Conservation (phyloP, 1,140 invertebrate genomes). For the Teleopsis dalmanni region DNA sequence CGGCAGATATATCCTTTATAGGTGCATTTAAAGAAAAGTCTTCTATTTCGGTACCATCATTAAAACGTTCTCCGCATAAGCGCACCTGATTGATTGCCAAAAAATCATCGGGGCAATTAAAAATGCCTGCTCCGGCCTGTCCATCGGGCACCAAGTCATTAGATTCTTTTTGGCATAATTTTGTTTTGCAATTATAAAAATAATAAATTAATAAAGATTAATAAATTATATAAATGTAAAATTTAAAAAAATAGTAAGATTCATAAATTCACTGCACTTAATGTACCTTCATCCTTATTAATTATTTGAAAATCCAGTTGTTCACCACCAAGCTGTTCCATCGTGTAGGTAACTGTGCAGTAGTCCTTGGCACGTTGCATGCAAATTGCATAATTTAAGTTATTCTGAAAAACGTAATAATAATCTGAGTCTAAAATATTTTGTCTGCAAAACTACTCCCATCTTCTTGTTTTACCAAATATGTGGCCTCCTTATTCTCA, state of each 20-base stretch:
- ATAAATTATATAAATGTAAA: too few relatives aligned
- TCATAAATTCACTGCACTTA: too few relatives aligned
- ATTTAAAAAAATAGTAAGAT: background rate
- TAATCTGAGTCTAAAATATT: background rate
- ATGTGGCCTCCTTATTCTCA: slow-evolving; percentile 47
- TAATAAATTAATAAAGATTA: too few relatives aligned
- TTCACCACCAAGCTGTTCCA: slow-evolving; percentile 46
- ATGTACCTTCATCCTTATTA: slow-evolving; percentile 51
- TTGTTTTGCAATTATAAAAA: too few relatives aligned
- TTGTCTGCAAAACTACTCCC: background rate
- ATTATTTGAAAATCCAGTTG: slow-evolving; percentile 54
- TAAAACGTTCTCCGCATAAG: slow-evolving; percentile 64
- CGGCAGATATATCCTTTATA: slow-evolving; percentile 54
- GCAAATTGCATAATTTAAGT: slow-evolving; percentile 72
- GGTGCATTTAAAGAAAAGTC: slow-evolving; percentile 58
- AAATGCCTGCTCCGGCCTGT: slow-evolving; percentile 63
- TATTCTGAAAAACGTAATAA: slow-evolving; percentile 54
- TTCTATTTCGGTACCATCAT: slow-evolving; percentile 53
- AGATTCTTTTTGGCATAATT: too few relatives aligned
- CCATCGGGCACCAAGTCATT: slow-evolving; percentile 51
- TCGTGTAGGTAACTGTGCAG: slow-evolving; percentile 60
- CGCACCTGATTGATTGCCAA: slow-evolving; percentile 58
- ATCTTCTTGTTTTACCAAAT: slow-evolving; percentile 48
- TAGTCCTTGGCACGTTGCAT: slow-evolving; percentile 54
- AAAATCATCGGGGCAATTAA: slow-evolving; percentile 66